A percentile compares a stretch with the other conserved stretches of the same genome.
Conservation (phyloP, 1,140 invertebrate genomes). For the Trachymyrmex cornetzi region DNA sequence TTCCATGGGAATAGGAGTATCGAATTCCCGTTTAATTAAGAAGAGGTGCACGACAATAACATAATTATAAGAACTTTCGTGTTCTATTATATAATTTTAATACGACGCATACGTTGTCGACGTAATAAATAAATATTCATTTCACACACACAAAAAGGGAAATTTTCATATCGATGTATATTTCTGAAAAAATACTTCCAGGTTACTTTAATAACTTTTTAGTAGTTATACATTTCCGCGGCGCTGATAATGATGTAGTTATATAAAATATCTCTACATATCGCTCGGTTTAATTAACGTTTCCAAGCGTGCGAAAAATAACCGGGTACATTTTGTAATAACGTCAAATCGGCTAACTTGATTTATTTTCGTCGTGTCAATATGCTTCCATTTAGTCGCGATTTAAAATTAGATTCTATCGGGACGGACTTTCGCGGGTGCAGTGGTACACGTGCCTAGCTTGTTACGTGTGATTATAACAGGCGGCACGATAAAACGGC, state of each 20-base stretch:
- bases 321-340: background rate
- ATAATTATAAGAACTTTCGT: background rate
- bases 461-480: constrained; percentile 39
- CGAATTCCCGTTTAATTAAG: constrained; percentile 49
- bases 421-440: constrained; percentile 9
- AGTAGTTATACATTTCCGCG: background rate
- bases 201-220: background rate
- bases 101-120: too few species aligned
- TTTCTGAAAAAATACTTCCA: background rate
- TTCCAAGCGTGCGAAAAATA: background rate
- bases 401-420: constrained; percentile 49
- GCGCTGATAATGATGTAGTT: background rate
- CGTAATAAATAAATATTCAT: background rate
- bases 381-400: constrained; percentile 20
- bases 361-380: constrained; percentile 10
- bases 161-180: background rate
- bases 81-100: background rate
- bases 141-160: background rate
- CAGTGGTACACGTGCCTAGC: background rate
- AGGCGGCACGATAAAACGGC: constrained; percentile 38
- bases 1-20: constrained; percentile 14
- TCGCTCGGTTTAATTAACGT: constrained; percentile 24
- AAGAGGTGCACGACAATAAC: background rate
- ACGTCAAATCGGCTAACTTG: constrained; percentile 19
- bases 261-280: background rate